Evolutionary conservation across 2,797 vertebrate genomes (phyloP).

Genomic region (Hyperoplus immaculatus): DNA sequence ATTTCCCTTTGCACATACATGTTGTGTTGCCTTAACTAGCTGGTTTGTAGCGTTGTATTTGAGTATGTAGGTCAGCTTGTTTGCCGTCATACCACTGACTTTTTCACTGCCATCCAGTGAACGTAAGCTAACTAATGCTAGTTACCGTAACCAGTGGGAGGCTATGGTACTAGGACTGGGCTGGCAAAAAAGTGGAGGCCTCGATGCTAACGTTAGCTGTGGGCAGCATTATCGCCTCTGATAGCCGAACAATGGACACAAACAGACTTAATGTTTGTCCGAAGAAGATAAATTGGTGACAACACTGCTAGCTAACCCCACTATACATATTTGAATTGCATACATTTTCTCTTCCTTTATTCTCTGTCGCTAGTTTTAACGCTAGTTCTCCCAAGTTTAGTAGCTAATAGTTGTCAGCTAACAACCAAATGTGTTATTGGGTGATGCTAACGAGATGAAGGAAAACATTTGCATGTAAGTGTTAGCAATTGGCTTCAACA

Average conservation of each 20-base stretch:
- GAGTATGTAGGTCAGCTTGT: slow-evolving; percentile 33
- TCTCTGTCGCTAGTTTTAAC: slow-evolving; percentile 42
- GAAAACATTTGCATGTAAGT: neutral
- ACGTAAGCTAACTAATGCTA: slow-evolving; percentile 52
- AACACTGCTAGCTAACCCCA: fast-evolving
- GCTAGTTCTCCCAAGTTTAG: slow-evolving; percentile 58
- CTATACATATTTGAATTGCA: fast-evolving
- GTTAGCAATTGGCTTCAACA: fast-evolving
- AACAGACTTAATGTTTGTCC: slow-evolving; percentile 34
- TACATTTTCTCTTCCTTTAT: neutral
- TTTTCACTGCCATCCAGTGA: slow-evolving; percentile 26
- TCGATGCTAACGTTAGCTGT: slow-evolving; percentile 74
- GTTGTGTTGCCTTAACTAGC: neutral
- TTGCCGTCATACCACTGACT: slow-evolving; percentile 27
- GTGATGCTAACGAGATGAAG: neutral
- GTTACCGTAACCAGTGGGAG: slow-evolving; percentile 51
- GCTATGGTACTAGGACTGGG: slow-evolving; percentile 70
- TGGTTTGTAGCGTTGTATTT: slow-evolving; percentile 2
- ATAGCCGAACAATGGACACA: slow-evolving; percentile 72
- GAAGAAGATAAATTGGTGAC: neutral
- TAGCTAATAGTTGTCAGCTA: slow-evolving; percentile 52
- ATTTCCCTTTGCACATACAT: neutral
- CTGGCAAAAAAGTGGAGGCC: slow-evolving; percentile 80
- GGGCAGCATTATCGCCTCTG: slow-evolving; percentile 70
- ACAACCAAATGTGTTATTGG: slow-evolving; percentile 9